Base-by-base conservation (phyloP, 2,113 vertebrate genomes). In the Centrocercus urophasianus region DNA sequence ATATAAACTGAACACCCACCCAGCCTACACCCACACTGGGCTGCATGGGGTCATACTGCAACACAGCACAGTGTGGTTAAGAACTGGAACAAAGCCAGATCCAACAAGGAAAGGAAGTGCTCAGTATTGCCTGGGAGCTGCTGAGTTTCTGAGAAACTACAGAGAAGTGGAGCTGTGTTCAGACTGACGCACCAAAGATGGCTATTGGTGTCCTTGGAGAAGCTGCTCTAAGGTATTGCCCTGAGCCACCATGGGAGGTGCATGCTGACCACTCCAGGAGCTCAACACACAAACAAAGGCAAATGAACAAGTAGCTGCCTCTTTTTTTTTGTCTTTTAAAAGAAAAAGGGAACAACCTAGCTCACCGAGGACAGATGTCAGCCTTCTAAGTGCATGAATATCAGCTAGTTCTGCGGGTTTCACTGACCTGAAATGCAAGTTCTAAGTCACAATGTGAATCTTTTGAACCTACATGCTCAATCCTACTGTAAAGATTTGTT, bases 401-500 rank as follows among this genome's bases (percentile, higher is more conserved):
- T 60, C 85, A 80, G 72, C 67, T 47, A 66, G n/a, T 34, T 80
- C 75, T 56, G 64, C 0, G 1, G 67, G 42, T 85, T 85, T 63
- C 67, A 70, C 9, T 79, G 92, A 94, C 67, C 89, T 61, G 34
- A 82, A 89, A 87, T 36, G 70, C 54, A 73, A 66, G 72, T 83
- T 86, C 76, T 83, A 75, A 86, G 47, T 64, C 79, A 74, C 76
- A 78, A 67, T 8, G 52, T 54, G 80, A 57, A 52, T 86, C 74
- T 50, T 83, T 47, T 73, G 83, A 94, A 86, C 73, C 76, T n/a
- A 60, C 48, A 7, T 7, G 57, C 69, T 88, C 91, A 81, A 95
- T 96, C 80, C 93, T 87, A 81, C 84, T 70, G 92, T 78, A 83
- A 86, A 94, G 71, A 85, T 86, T 74, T 2, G 60, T 89, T 95